Conservation (phyloP, 2,113 vertebrate species). For the Sturnira hondurensis region DNA sequence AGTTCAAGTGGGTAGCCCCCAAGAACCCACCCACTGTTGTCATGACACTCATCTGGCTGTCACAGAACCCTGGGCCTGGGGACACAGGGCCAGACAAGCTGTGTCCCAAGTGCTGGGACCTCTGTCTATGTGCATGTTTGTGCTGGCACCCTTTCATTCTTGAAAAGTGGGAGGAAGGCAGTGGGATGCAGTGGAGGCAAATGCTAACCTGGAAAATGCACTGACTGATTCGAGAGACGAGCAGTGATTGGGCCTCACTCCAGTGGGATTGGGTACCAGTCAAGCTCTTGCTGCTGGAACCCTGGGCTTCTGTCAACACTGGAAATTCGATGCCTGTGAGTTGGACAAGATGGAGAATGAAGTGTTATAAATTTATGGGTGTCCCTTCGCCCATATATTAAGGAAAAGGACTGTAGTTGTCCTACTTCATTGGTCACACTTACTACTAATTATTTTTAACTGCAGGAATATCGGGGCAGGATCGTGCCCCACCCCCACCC, state of each 20-base stretch:
- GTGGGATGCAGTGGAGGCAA: not conserved
- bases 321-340: not conserved
- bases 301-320: not conserved
- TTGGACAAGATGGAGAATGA: too few species aligned
- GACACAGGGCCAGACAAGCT: not conserved
- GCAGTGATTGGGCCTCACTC: not conserved
- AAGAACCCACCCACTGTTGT: not conserved
- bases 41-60: not conserved
- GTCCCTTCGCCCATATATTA: too few species aligned
- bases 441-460: not conserved
- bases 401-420: not conserved
- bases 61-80: not conserved
- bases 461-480: not conserved
- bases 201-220: not conserved
- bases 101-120: not conserved
- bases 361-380: not conserved
- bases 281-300: not conserved
- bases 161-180: not conserved
- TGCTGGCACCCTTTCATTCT: not conserved
- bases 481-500: not conserved
- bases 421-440: not conserved
- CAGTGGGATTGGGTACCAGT: not conserved
- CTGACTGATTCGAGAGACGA: not conserved
- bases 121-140: not conserved
- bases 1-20: not conserved